phyloP scores from a whole-genome alignment of 2,797 vertebrate genomes.

The Leontocebus nigricollis region DNA sequence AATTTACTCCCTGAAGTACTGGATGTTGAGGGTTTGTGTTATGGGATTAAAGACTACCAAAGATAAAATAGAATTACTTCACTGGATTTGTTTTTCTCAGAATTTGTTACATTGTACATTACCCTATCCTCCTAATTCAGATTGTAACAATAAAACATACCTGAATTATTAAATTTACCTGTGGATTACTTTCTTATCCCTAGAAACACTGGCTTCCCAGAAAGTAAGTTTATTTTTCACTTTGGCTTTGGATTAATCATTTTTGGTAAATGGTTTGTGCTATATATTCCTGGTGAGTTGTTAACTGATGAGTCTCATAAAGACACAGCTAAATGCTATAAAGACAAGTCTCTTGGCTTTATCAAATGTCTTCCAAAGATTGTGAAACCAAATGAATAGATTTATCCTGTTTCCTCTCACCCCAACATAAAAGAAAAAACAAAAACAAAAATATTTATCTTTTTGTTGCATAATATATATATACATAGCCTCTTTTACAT shows the following conservation, averaged over 20 bases:
- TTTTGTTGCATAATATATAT: neutral
- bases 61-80: neutral
- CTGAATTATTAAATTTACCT: neutral
- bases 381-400: neutral
- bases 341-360: neutral
- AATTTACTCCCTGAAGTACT: neutral
- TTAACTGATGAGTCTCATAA: neutral
- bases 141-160: neutral
- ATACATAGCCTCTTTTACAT: neutral
- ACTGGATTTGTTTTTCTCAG: neutral
- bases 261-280: neutral
- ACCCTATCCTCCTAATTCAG: neutral
- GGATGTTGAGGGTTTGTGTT: neutral
- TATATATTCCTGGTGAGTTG: neutral
- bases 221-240: constrained; percentile 42
- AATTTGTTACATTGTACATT: neutral
- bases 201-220: neutral
- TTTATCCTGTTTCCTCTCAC: neutral
- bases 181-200: neutral
- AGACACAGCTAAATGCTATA: neutral
- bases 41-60: neutral
- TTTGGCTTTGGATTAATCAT: constrained; percentile 23
- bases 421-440: neutral
- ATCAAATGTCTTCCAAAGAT: neutral
- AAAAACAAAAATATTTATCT: neutral